These are phyloP conservation scores for Microvelia longipes DNA, from an alignment of 1,140 invertebrate species.

Conservation along the genomic window DNA sequence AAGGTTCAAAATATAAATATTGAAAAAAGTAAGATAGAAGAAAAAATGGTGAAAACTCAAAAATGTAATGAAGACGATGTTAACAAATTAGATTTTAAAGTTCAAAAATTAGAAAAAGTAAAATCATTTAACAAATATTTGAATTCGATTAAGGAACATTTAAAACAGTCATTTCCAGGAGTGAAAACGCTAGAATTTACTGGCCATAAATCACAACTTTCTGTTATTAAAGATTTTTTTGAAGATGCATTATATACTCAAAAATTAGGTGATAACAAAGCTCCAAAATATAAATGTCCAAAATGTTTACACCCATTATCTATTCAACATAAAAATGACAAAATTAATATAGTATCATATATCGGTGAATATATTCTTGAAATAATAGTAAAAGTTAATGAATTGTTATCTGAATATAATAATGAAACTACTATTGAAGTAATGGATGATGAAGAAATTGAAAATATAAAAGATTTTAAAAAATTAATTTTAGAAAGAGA, in stretches of 20 bases:
- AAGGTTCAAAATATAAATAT: not conserved
- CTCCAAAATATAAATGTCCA: not conserved
- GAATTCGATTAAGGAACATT: not conserved
- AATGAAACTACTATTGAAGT: not conserved
- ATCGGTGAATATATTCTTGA: not conserved
- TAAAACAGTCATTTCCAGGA: not conserved
- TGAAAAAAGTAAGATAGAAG: not conserved
- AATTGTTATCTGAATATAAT: not conserved
- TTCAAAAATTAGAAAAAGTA: not conserved
- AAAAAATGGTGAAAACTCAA: not conserved
- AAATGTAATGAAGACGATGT: not conserved
- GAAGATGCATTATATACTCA: not conserved
- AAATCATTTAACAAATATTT: not conserved
- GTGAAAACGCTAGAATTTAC: not conserved
- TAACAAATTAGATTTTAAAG: not conserved
- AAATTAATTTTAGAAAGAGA: not conserved
- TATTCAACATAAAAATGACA: not conserved
- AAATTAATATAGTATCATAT: not conserved
- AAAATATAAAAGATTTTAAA: not conserved
- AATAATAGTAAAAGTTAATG: not conserved
- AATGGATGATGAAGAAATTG: not conserved
- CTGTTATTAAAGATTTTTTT: not conserved
- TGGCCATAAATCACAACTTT: not conserved
- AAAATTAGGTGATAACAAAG: not conserved
- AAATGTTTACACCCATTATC: not conserved